Evolutionary conservation across 2,797 vertebrate species (phyloP).

Genomic region (Acropternis orthonyx): DNA sequence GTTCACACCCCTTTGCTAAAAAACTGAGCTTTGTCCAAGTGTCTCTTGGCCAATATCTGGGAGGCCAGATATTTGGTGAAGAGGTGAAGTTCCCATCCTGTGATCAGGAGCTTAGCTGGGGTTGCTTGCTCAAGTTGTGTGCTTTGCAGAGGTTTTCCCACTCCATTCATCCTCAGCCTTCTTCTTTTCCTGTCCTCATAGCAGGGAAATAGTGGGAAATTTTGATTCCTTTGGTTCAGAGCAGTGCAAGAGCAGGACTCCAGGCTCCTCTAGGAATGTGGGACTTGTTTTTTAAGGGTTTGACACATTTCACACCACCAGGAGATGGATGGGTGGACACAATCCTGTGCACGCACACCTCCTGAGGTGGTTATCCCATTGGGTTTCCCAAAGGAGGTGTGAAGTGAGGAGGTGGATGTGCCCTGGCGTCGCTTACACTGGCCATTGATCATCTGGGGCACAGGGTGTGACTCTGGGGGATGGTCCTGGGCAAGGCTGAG

Average conservation of each 20-base stretch:
- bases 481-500: neutral
- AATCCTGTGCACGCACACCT: neutral
- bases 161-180: neutral
- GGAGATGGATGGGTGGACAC: neutral
- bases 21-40: neutral
- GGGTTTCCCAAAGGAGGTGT: neutral
- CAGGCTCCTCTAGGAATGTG: neutral
- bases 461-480: neutral
- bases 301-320: rapidly evolving
- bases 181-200: neutral
- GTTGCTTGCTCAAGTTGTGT: neutral
- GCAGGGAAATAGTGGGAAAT: neutral
- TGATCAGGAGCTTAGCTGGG: neutral
- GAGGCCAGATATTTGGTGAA: neutral
- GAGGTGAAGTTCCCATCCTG: neutral
- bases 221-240: neutral
- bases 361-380: neutral
- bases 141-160: neutral
- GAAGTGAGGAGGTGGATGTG: neutral
- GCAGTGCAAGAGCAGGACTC: neutral
- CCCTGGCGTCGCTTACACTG: neutral
- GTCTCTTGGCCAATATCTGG: neutral
- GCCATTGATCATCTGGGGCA: neutral
- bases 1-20: neutral
- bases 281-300: neutral